Conservation (phyloP, 1,140 invertebrate genomes). For the Megalonaias nervosa region DNA sequence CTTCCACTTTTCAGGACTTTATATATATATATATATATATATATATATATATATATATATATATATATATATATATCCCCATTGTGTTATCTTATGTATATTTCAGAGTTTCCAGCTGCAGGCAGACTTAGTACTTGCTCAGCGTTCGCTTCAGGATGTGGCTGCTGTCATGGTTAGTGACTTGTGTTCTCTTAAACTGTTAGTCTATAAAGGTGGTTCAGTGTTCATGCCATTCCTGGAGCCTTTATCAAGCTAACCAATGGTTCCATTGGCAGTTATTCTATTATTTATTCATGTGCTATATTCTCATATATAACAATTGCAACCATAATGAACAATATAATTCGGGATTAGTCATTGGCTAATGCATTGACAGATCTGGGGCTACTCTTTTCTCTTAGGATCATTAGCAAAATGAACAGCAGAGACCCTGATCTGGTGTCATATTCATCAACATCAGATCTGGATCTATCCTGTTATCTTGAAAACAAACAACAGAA, state of each 20-base stretch:
- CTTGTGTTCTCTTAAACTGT: no score
- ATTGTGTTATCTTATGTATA: neutral
- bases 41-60: neutral
- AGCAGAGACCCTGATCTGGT: no score
- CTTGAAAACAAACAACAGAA: no score
- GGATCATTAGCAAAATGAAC: no score
- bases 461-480: no score
- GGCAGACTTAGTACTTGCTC: conserved; percentile 76
- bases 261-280: neutral
- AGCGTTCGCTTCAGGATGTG: conserved; percentile 74
- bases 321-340: neutral
- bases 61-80: neutral
- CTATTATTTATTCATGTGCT: neutral
- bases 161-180: conserved; percentile 55
- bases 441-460: no score
- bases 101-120: conserved; percentile 67
- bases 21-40: neutral
- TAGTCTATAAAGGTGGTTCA: no score
- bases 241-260: no score
- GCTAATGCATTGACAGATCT: no score
- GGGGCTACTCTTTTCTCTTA: no score
- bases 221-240: no score
- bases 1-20: neutral
- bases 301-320: neutral
- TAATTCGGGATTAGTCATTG: no score